Conservation (phyloP, 2,888 invertebrate species). For the Saturnia pavonia region DNA sequence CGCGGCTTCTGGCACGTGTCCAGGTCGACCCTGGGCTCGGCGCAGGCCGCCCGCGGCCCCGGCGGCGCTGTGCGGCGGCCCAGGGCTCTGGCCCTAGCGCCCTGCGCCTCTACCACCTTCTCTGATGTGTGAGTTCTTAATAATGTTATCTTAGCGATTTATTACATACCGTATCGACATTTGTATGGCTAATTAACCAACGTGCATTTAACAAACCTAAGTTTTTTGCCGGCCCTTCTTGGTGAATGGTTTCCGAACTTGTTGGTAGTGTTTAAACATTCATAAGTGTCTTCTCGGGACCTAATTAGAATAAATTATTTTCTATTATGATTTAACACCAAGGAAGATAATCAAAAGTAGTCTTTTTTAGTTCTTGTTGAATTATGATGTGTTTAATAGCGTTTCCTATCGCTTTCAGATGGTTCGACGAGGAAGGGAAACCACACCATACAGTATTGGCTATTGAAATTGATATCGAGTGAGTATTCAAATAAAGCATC, state of each 20-base stretch:
- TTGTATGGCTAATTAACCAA: too few relatives aligned
- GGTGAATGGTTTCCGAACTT: too few relatives aligned
- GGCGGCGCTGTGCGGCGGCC: constrained; percentile 47
- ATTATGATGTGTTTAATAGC: too few relatives aligned
- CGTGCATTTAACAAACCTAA: too few relatives aligned
- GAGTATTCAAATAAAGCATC: constrained; percentile 37
- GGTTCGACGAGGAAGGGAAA: constrained; percentile 72
- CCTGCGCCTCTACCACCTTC: constrained; percentile 40
- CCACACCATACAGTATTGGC: constrained; percentile 67
- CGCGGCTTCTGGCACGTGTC: constrained; percentile 66
- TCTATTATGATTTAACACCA: too few relatives aligned
- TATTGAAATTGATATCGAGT: constrained; percentile 70
- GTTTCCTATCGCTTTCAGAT: constrained; percentile 46
- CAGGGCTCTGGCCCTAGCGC: constrained; percentile 42
- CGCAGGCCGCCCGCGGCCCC: constrained; percentile 44
- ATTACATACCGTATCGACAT: too few relatives aligned
- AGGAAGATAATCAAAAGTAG: too few relatives aligned
- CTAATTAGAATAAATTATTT: too few relatives aligned
- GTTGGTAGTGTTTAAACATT: too few relatives aligned
- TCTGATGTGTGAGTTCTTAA: constrained; percentile 52
- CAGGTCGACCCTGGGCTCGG: constrained; percentile 58
- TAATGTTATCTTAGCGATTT: too few relatives aligned
- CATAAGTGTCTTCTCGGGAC: not conserved
- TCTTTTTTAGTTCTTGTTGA: too few relatives aligned
- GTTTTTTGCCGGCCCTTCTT: too few relatives aligned